These are phyloP conservation scores for Drosophila navojoa DNA, from an alignment of 1,140 invertebrate species.

Conservation along the genomic window DNA sequence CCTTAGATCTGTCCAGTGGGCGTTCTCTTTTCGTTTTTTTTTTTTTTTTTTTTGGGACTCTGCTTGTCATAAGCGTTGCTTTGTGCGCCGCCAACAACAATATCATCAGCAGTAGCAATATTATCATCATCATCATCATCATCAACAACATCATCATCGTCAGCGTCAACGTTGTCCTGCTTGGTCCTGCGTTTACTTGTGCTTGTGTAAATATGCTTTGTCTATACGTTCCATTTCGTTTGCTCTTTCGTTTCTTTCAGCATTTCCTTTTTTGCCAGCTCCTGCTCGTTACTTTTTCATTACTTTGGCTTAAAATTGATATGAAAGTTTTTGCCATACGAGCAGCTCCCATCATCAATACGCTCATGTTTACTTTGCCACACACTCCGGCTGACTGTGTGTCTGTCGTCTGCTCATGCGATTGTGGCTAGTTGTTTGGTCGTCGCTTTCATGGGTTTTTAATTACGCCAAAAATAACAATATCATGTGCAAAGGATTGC, in stretches of 20 bases:
- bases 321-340: slow-evolving; percentile 72
- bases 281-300: slow-evolving; percentile 71
- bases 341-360: slow-evolving; percentile 68
- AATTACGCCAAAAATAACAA: slow-evolving; percentile 79
- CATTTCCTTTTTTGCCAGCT: slow-evolving; percentile 34
- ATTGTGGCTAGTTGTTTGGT: slow-evolving; percentile 71
- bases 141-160: slow-evolving; percentile 10
- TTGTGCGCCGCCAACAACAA: slow-evolving; percentile 64
- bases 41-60: slow-evolving; percentile 3
- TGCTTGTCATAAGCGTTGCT: slow-evolving; percentile 71
- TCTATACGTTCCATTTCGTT: slow-evolving; percentile 58
- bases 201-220: slow-evolving; percentile 77
- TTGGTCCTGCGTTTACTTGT: slow-evolving; percentile 54
- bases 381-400: slow-evolving; percentile 33
- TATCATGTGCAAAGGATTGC: slow-evolving; percentile 52
- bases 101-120: neutral
- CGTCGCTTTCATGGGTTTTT: slow-evolving; percentile 75
- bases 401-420: slow-evolving; percentile 50
- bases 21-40: neutral
- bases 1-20: slow-evolving; percentile 55
- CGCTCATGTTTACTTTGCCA: slow-evolving; percentile 72
- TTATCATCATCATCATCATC: slow-evolving; percentile 11
- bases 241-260: slow-evolving; percentile 42
- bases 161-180: slow-evolving; percentile 28
- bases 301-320: slow-evolving; percentile 82